Base-by-base conservation (phyloP, 1,140 invertebrate genomes). In the Patella vulgata region DNA sequence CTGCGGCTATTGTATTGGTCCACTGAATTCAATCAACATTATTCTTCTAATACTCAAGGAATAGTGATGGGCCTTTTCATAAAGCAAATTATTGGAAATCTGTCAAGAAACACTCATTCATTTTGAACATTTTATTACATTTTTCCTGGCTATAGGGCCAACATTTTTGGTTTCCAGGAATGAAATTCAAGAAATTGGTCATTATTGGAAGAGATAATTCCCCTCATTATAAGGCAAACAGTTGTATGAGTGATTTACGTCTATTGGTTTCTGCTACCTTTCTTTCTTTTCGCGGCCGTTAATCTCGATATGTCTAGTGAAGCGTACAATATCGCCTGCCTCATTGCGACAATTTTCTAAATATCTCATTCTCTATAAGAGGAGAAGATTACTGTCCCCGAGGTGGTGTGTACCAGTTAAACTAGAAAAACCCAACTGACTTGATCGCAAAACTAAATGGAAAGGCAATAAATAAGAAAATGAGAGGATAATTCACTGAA, bases 381-480 rank as follows among this genome's bases (percentile, higher is more conserved):
- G n/a, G n/a, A n/a, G n/a, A n/a, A n/a, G n/a, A n/a, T n/a, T n/a
- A n/a, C n/a, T n/a, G n/a, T n/a, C n/a, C n/a, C n/a, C n/a, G n/a
- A n/a, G n/a, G n/a, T n/a, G n/a, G n/a, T n/a, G n/a, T n/a, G n/a
- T n/a, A n/a, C n/a, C n/a, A n/a, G n/a, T n/a, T n/a, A n/a, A n/a
- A n/a, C n/a, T n/a, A n/a, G n/a, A n/a, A n/a, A n/a, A n/a, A n/a
- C n/a, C n/a, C n/a, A n/a, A n/a, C n/a, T n/a, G n/a, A n/a, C n/a
- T 59, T 50, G 28, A 63, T 63, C 54, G 42, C 43, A 51, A 52
- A 63, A 57, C 44, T 63, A 63, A 63, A 63, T 63, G 48, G 57
- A 63, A 63, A 48, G 61, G 50, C 53, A 63, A 63, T 63, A 63
- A 63, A 63, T 63, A 57, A 57, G 54, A 63, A 54, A 63, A 52